Conservation (phyloP, 2,888 invertebrate species). For the Lasiommata megera region DNA sequence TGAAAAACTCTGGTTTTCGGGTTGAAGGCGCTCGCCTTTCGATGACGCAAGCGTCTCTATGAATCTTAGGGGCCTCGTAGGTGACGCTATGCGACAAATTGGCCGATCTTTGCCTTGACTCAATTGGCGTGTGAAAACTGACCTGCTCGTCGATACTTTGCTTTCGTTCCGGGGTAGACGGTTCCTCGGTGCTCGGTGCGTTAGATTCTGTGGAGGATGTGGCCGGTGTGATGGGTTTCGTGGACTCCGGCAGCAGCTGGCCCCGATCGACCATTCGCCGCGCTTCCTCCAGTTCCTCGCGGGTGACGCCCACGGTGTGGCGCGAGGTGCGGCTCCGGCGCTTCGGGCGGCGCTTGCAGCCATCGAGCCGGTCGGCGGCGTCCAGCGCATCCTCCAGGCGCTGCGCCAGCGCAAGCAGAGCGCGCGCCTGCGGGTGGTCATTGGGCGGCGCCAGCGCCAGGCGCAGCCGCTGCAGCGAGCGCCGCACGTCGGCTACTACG, state of each 20-base stretch:
- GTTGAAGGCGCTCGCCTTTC: constrained; percentile 52
- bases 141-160: constrained; percentile 50
- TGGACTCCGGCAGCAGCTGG: constrained; percentile 50
- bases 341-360: constrained; percentile 66
- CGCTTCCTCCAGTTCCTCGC: constrained; percentile 90
- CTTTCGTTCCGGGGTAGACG: constrained; percentile 57
- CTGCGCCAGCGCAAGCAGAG: constrained; percentile 85
- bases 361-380: constrained; percentile 63
- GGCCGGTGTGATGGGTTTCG: constrained; percentile 35
- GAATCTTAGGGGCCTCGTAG: constrained; percentile 49
- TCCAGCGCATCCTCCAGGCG: constrained; percentile 83
- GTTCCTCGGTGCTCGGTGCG: constrained; percentile 48
- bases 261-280: constrained; percentile 85
- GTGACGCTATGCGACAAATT: constrained; percentile 53
- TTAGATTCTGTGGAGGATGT: constrained; percentile 58
- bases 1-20: constrained; percentile 59
- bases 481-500: constrained; percentile 88
- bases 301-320: constrained; percentile 92
- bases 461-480: constrained; percentile 87
- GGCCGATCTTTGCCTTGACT: constrained; percentile 48
- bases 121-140: constrained; percentile 53
- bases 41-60: constrained; percentile 48
- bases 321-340: constrained; percentile 84
- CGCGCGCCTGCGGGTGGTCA: constrained; percentile 76
- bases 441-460: constrained; percentile 84